Conservation (phyloP, 2,113 vertebrate species). For the Burhinus bistriatus region DNA sequence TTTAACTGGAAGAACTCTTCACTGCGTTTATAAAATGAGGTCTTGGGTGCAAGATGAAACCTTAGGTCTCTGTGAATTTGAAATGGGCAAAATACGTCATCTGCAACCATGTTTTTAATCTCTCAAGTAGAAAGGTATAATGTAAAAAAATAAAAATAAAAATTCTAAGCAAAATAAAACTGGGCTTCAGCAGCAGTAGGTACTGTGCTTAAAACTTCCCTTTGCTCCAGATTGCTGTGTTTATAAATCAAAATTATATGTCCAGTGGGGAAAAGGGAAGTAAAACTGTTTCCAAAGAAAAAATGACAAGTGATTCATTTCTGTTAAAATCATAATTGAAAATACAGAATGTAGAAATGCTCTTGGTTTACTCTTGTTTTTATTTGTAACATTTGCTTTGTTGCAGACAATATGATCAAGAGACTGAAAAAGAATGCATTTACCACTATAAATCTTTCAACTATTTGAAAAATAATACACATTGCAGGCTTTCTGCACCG, state of each 20-base stretch:
- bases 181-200: slow-evolving; percentile 37
- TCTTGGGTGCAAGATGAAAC: slow-evolving; percentile 44
- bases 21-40: slow-evolving; percentile 57
- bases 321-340: slow-evolving; percentile 78
- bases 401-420: slow-evolving; percentile 20
- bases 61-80: slow-evolving; percentile 14
- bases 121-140: slow-evolving; percentile 7
- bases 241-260: slow-evolving; percentile 85
- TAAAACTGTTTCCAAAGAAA: slow-evolving; percentile 79
- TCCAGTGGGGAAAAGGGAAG: slow-evolving; percentile 79
- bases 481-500: slow-evolving; percentile 29
- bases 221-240: slow-evolving; percentile 70
- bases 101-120: slow-evolving; percentile 1
- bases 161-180: slow-evolving; percentile 29
- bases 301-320: slow-evolving; percentile 76
- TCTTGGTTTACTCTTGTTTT: slow-evolving; percentile 31
- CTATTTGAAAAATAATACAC: slow-evolving; percentile 48
- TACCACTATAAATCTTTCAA: slow-evolving; percentile 38
- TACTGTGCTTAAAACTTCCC: slow-evolving; percentile 76
- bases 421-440: slow-evolving; percentile 4
- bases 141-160: background rate
- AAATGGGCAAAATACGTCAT: slow-evolving; percentile 19
- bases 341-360: slow-evolving; percentile 69
- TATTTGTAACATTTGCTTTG: slow-evolving; percentile 48
- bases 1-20: slow-evolving; percentile 47